phyloP scores from a whole-genome alignment of 2,113 vertebrate genomes.

The Arizona elegans region DNA sequence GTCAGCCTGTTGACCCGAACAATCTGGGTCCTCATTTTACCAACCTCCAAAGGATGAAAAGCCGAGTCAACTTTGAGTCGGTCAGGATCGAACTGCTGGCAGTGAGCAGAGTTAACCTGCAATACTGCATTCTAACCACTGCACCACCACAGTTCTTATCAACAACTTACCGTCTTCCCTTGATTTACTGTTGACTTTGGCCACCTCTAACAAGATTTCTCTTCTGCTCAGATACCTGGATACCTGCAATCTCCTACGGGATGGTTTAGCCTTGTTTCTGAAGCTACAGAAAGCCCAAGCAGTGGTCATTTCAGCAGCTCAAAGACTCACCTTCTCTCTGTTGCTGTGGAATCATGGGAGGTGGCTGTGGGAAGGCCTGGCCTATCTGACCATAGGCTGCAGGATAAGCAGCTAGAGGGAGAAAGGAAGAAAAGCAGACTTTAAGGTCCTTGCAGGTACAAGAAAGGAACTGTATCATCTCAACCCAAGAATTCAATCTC shows the following conservation, averaged over 20 bases:
- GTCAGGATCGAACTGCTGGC: neutral
- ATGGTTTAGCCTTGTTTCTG: neutral
- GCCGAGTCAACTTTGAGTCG: neutral
- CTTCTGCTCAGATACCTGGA: neutral
- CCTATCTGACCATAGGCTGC: conserved; percentile 99
- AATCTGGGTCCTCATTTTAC: neutral
- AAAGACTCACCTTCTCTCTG: conserved; percentile 94
- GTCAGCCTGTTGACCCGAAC: neutral
- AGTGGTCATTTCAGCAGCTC: neutral
- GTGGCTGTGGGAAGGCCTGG: conserved; percentile 98
- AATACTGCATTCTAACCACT: neutral
- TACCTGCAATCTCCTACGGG: neutral
- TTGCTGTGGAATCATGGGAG: conserved; percentile 97
- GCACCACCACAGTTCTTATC: neutral
- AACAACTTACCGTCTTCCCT: neutral
- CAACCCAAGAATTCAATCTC: neutral
- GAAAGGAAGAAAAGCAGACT: conserved; percentile 49
- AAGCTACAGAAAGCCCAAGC: neutral
- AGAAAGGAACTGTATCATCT: neutral
- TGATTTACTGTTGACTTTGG: no score
- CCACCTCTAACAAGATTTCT: no score
- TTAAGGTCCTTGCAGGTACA: conserved; percentile 49
- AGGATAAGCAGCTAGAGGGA: conserved; percentile 89
- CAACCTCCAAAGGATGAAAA: neutral
- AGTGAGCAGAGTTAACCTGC: neutral